These are phyloP conservation scores for Bombylius major DNA, from an alignment of 2,888 invertebrate genomes.

Conservation along the genomic window DNA sequence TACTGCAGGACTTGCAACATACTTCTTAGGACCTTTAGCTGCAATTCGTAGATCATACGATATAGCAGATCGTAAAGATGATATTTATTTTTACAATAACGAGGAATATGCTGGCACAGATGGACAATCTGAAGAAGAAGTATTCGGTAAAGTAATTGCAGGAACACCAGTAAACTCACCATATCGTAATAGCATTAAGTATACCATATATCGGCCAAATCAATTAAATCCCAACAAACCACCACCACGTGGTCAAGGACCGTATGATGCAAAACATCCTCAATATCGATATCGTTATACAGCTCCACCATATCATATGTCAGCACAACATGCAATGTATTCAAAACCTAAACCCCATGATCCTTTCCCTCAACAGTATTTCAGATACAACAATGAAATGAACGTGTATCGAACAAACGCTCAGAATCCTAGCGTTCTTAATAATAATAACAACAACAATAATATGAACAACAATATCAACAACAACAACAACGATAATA, in stretches of 20 bases:
- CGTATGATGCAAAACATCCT: constrained; percentile 30
- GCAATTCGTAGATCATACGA: constrained; percentile 54
- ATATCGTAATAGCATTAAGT: constrained; percentile 28
- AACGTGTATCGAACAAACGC: constrained; percentile 2
- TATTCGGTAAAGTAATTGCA: constrained; percentile 59
- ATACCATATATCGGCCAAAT: constrained; percentile 25
- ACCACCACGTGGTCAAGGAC: constrained; percentile 27
- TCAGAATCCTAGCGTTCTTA: background rate
- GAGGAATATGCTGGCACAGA: constrained; percentile 51
- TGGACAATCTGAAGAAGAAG: constrained; percentile 62
- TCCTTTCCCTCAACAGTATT: constrained; percentile 5
- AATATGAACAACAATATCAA: background rate
- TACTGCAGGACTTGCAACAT: constrained; percentile 61
- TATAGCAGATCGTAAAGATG: constrained; percentile 46
- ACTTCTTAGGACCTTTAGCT: constrained; percentile 56
- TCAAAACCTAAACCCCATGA: constrained; percentile 1
- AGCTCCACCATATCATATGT: constrained; percentile 1
- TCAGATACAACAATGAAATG: constrained; percentile 5
- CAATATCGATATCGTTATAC: constrained; percentile 5
- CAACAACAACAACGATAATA: background rate
- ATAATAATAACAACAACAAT: background rate
- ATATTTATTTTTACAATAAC: constrained; percentile 51
- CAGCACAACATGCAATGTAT: constrained; percentile 3
- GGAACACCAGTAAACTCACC: constrained; percentile 48
- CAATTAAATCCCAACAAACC: background rate